Percentiles rank a stretch among this genome's conserved stretches.
phyloP scores from a whole-genome alignment of 92 coral and sea anemone genomes.

The Phenganax stokvisi region DNA sequence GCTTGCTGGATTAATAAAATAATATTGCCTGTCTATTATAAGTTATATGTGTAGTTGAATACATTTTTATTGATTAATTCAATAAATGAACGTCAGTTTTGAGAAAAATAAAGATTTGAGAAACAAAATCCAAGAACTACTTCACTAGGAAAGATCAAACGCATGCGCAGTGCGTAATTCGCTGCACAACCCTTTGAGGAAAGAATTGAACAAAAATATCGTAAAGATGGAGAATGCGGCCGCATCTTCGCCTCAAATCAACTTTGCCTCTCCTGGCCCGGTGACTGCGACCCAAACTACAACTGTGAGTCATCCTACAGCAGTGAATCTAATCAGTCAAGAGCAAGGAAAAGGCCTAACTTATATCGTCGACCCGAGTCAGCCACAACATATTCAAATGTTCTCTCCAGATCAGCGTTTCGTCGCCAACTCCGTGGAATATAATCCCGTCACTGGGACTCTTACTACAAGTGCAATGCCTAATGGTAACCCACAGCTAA shows the following conservation, averaged over 20 bases:
- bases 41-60: no score
- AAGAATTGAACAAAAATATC: slow-evolving; percentile 59
- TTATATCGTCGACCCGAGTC: slow-evolving; percentile 96
- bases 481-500: slow-evolving; percentile 90
- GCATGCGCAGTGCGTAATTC: slow-evolving; percentile 26
- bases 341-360: slow-evolving; percentile 90
- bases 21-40: no score
- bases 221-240: slow-evolving; percentile 96
- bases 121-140: background rate
- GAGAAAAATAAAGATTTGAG: background rate
- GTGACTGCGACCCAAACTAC: slow-evolving; percentile 88
- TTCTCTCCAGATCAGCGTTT: slow-evolving; percentile 96
- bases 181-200: slow-evolving; percentile 45
- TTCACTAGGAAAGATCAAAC: background rate
- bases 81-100: no score
- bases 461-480: slow-evolving; percentile 82
- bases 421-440: slow-evolving; percentile 89
- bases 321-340: slow-evolving; percentile 87
- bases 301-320: slow-evolving; percentile 81
- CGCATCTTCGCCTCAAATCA: slow-evolving; percentile 90
- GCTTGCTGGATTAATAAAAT: no score
- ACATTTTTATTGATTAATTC: no score
- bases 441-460: slow-evolving; percentile 79
- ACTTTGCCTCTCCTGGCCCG: slow-evolving; percentile 79
- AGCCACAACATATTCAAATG: slow-evolving; percentile 90